Conservation (phyloP, 2,113 vertebrate genomes). For the Scomber scombrus region DNA sequence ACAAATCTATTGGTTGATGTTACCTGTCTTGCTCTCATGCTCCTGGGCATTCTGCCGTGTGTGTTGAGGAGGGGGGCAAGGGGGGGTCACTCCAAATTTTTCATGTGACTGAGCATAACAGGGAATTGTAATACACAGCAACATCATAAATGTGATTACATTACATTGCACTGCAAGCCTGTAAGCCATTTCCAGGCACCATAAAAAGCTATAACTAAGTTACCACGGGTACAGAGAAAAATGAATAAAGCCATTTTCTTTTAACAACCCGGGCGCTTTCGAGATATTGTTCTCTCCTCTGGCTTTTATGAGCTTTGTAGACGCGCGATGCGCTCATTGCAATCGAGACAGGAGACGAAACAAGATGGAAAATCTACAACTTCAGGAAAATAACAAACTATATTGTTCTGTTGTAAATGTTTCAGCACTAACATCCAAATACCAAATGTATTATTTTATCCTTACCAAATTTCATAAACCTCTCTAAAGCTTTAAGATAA, state of each 20-base stretch:
- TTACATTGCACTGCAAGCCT: conserved; percentile 78
- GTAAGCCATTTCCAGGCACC: conserved; percentile 78
- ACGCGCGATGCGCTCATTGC: conserved; percentile 50
- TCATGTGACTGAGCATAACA: conserved; percentile 76
- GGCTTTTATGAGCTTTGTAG: conserved; percentile 72
- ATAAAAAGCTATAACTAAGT: conserved; percentile 82
- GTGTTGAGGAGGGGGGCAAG: neutral
- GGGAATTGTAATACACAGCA: conserved; percentile 82
- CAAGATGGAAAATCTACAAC: conserved; percentile 50
- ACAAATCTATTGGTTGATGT: conserved; percentile 45
- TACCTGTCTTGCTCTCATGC: conserved; percentile 54
- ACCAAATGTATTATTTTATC: neutral
- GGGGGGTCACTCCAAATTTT: conserved; percentile 67
- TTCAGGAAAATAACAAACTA: conserved; percentile 14
- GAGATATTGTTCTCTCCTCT: conserved; percentile 71
- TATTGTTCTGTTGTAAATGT: conserved; percentile 1
- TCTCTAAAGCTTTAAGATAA: neutral
- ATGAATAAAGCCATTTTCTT: conserved; percentile 83
- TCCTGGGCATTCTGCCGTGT: conserved; percentile 35
- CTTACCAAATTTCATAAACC: neutral
- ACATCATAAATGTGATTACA: conserved; percentile 83
- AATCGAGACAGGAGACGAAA: conserved; percentile 51
- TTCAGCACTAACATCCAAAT: neutral
- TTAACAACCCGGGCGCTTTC: conserved; percentile 73
- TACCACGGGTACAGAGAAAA: conserved; percentile 78